These are phyloP conservation scores for Channa argus DNA, from an alignment of 2,113 vertebrate genomes.

Conservation along the genomic window DNA sequence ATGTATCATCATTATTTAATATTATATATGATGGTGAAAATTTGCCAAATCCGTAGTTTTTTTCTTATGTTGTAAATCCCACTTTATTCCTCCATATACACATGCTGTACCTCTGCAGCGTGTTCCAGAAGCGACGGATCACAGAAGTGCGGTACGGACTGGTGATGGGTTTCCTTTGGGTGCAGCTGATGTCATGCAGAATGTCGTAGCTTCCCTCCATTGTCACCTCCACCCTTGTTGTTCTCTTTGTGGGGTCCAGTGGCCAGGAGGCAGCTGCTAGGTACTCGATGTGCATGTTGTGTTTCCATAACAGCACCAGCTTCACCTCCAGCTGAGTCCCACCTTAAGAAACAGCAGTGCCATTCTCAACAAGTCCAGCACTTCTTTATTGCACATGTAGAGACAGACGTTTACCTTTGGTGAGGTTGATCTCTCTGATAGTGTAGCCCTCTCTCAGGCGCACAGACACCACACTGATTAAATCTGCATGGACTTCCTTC, in stretches of 20 bases:
- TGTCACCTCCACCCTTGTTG: slow-evolving; percentile 94
- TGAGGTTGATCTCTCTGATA: slow-evolving; percentile 93
- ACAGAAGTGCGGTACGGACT: slow-evolving; percentile 96
- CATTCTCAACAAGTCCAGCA: background rate
- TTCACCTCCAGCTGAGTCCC: slow-evolving; percentile 96
- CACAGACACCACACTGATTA: slow-evolving; percentile 95
- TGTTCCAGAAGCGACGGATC: slow-evolving; percentile 99
- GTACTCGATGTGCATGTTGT: slow-evolving; percentile 99
- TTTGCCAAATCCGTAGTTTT: background rate
- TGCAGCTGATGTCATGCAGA: slow-evolving; percentile 97
- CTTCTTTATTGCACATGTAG: too few relatives aligned
- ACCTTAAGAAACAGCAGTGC: slow-evolving; percentile 74
- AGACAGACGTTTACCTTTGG: slow-evolving; percentile 86
- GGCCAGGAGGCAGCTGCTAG: slow-evolving; percentile 93
- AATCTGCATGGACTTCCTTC: slow-evolving; percentile 94
- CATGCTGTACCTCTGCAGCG: slow-evolving; percentile 89
- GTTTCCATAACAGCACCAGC: slow-evolving; percentile 95
- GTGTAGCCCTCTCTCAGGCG: slow-evolving; percentile 96
- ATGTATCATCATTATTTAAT: background rate
- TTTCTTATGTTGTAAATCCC: background rate
- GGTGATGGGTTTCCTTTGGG: slow-evolving; percentile 96
- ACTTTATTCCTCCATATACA: background rate
- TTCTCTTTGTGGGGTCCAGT: slow-evolving; percentile 86
- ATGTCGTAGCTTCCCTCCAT: slow-evolving; percentile 99
- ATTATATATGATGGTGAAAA: background rate